These are phyloP conservation scores for Danio aesculapii DNA, from an alignment of 2,797 vertebrate genomes.

Conservation along the genomic window DNA sequence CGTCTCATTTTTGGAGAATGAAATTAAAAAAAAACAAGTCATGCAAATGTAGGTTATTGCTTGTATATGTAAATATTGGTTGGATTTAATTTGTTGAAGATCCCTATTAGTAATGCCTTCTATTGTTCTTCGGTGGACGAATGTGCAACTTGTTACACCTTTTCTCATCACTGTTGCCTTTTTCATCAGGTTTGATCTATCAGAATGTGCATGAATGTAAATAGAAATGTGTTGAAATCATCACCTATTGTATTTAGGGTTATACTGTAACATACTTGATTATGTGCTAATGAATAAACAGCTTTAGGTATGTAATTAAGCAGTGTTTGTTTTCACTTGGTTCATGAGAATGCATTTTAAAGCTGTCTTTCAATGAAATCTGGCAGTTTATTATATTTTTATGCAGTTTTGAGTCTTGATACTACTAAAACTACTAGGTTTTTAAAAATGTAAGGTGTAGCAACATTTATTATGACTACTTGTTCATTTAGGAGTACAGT, in stretches of 20 bases:
- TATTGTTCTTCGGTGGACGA: neutral
- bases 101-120: neutral
- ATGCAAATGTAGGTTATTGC: neutral
- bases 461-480: too few relatives aligned
- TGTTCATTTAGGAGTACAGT: too few relatives aligned
- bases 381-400: neutral
- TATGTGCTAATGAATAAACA: constrained; percentile 42
- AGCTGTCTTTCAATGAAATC: neutral
- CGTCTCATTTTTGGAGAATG: neutral
- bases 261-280: constrained; percentile 25
- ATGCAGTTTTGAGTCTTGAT: too few relatives aligned
- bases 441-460: too few relatives aligned
- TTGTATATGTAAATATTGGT: constrained; percentile 12
- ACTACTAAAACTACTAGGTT: too few relatives aligned
- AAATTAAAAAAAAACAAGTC: neutral
- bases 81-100: neutral
- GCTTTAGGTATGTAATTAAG: constrained; percentile 3
- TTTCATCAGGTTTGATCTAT: constrained; percentile 20
- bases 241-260: constrained; percentile 25
- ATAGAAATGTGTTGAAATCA: constrained; percentile 30
- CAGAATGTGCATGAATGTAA: constrained; percentile 37
- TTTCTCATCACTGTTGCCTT: constrained; percentile 5
- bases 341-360: neutral
- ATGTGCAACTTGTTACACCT: neutral
- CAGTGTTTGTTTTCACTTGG: neutral